Evolutionary conservation across 2,113 vertebrate species (phyloP), one percentile per base, ranked within the genome.

Genomic region (Saimiri boliviensis): DNA sequence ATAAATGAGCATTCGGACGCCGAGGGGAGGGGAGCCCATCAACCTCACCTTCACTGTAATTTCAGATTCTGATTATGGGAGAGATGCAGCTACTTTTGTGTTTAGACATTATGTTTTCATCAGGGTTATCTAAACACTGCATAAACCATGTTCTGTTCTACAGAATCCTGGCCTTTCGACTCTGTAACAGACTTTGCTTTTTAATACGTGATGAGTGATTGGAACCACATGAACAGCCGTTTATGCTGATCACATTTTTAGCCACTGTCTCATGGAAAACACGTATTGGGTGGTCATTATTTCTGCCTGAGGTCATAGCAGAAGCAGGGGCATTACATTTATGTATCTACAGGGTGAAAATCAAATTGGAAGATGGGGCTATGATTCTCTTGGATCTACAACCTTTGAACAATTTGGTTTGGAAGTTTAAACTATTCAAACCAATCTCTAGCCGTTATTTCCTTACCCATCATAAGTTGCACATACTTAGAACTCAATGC

Each of bases 21-120:
- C 58, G 20, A 23, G 35, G 35, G 66, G 37, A 63, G 76, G 88
- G 21, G 17, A 19, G 32, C 7, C 40, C 19, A 7, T 30, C 76
- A 71, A 32, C 35, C 63, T 70, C 10, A 81, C 11, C 30, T 47
- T 96, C 19, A 8, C 60, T 19, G 7, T 81, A 47, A 89, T 84
- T 80, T 94, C 71, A 89, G 66, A 66, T 68, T 71, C 76, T 91
- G 63, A 95, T 37, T 68, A 86, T 58, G 66, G 93, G 52, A 27
- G 25, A 86, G n/a, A 66, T 20, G 1, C 1, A 42, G 32, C 40
- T 74, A 30, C 42, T 85, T 92, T 85, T 84, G 49, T 60, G 56
- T 85, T 73, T 71, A 83, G 11, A 40, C 56, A 76, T 56, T 63
- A 23, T 45, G 37, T 94, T 88, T 63, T 71, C 77, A 54, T 81